Base-by-base conservation (phyloP, 2,888 invertebrate species). In the Lydus trimaculatus region DNA sequence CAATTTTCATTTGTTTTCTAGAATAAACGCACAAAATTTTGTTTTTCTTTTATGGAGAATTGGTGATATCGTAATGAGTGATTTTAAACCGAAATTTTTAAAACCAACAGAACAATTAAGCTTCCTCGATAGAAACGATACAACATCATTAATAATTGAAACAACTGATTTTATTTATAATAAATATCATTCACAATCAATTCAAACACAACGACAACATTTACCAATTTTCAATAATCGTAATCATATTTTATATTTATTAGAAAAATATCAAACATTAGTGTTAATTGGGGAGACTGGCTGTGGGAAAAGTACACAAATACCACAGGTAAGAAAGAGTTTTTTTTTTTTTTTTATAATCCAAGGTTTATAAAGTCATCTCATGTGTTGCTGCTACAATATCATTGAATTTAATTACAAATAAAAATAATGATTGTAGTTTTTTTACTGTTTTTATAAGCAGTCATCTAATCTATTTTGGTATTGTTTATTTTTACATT, bases 281-380 rank as follows among this genome's bases (percentile, higher is more conserved):
- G 91, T 99, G 63, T 86, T 95, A 65, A 90, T 94, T 56, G 99
- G 99, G 2, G 98, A 99, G 84, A 98, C 98, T 2, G 99, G 99
- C 31, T 95, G 94, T 77, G 98, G 98, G 39, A 96, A 99, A 86
- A 97, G 97, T 81, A 98, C 98, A 0, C 98, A 98, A 87, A 91
- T 98, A 72, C 96, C 97, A 61, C 96, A 96, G 91, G 96, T 95
- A 85, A 86, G 87, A 15, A n/a, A n/a, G n/a, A n/a, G n/a, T n/a
- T n/a, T n/a, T n/a, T n/a, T n/a, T n/a, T n/a, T n/a, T n/a, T n/a
- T n/a, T n/a, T n/a, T n/a, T n/a, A n/a, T n/a, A n/a, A n/a, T n/a
- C n/a, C n/a, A n/a, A n/a, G n/a, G n/a, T n/a, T n/a, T n/a, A n/a
- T n/a, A n/a, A n/a, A 48, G 43, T 39, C 39, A 39, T 39, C 39